Evolutionary conservation across 2,797 vertebrate genomes (phyloP), one percentile per base, ranked within the genome.

Genomic region (Hoplostethus mediterraneus): DNA sequence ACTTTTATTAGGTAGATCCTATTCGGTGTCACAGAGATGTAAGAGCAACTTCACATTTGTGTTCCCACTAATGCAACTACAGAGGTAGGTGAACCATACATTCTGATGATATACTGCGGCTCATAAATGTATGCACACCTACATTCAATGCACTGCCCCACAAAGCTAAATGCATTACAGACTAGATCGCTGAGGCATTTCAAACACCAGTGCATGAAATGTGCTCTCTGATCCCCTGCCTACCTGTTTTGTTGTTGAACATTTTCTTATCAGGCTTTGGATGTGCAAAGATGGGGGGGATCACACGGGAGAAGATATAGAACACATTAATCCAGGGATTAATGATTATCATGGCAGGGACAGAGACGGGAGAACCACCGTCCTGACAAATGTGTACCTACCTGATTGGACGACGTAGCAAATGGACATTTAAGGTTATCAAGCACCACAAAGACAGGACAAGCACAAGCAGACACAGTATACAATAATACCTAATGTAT

Each of bases 321-420:
- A 31, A 83, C 63, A 58, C 55, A 77, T 85, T 75, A 82, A 82
- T 84, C 67, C 49, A 2, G 4, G 56, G 71, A 89, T 82, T 69
- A 86, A 66, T 62, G 59, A 71, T 77, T 74, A 63, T 80, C 71
- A 60, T 63, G 63, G 73, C 74, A 73, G 69, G 54, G 71, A 67
- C 63, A 56, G 63, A 86, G 62, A 81, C 52, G 57, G 68, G 52
- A 63, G 49, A 71, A 62, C 13, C 0, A 12, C 58, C 49, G 48
- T 13, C 28, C 36, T 25, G 62, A 60, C 54, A 53, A 47, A 55
- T 1, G 63, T 12, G 59, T 44, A 40, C 54, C 57, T 5, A 17
- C 55, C 48, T 61, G 51, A 69, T 67, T 68, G 71, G 44, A 71
- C 54, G 40, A 58, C 25, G 51, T 30, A 61, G 71, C 44, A 59